Evolutionary conservation across 2,888 invertebrate genomes (phyloP), one percentile per base, ranked within the genome.

Genomic region (Uropetala carovei): DNA sequence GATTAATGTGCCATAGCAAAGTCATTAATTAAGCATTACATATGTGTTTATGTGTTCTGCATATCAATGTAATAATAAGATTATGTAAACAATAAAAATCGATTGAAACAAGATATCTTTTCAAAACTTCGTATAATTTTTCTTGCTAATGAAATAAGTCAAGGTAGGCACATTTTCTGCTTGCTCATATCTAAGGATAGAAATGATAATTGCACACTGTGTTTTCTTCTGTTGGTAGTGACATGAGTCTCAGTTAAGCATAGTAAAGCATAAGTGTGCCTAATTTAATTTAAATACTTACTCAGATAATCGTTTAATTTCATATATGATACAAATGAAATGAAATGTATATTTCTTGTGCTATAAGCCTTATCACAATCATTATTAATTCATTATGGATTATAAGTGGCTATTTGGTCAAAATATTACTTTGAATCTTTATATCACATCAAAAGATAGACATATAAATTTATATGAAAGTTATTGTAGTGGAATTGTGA

Each of bases 361-460:
- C 89, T 89, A 89, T 64, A 64, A 89, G 89, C 89, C 89, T 89
- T 89, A 89, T 89, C 89, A 89, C 89, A 89, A 89, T 89, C 64
- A 89, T 89, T 64, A 89, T 89, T 89, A 89, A 86, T 89, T 68
- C 89, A 89, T 14, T 89, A 89, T 89, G 89, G 89, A 60, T 89
- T 27, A 89, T 59, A 89, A 89, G 89, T 89, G 89, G 89, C 89
- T 89, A 89, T 89, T 89, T 89, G 89, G 89, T 64, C 89, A 89
- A 89, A 89, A 89, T 89, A 89, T 89, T 89, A 89, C 89, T 89
- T 89, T 89, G 89, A 64, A 89, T 89, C 64, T 89, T 89, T 89
- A 89, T 89, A 89, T 89, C 89, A 89, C 89, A 89, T 89, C 89
- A 89, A 89, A 89, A 89, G 89, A 89, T 89, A 89, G 89, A 64